Percentiles rank a stretch among this genome's conserved stretches.
Evolutionary conservation across 2,113 vertebrate genomes (phyloP).

Genomic region (Podocnemis expansa): DNA sequence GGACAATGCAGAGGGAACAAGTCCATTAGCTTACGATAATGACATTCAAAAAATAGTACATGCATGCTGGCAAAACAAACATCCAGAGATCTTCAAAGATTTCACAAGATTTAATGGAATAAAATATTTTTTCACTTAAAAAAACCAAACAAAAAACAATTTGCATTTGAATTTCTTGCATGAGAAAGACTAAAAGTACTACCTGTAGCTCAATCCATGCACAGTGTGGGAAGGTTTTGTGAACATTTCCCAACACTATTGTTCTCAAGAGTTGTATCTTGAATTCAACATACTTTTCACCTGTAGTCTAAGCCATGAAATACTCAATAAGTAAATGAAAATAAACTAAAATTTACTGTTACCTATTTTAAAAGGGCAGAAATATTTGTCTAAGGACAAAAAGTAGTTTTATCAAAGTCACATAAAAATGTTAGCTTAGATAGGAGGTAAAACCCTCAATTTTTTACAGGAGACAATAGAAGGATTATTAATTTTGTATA

Average conservation of each 20-base stretch:
- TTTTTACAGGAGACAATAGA: not conserved
- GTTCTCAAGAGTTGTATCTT: not conserved
- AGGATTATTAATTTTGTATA: not conserved
- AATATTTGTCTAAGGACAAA: not conserved
- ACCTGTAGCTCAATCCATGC: accelerated
- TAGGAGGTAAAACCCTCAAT: not conserved
- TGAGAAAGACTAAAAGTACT: not conserved
- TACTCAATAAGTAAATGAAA: constrained; percentile 11
- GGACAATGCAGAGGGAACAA: not conserved
- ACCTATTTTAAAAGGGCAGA: accelerated
- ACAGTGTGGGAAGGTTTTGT: accelerated
- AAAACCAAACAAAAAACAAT: not conserved
- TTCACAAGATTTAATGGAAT: accelerated
- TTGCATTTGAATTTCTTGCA: accelerated
- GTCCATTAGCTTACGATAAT: not conserved
- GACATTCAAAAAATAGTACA: not conserved
- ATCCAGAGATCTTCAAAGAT: not conserved
- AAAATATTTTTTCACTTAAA: not conserved
- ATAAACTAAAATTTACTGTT: not conserved
- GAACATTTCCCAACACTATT: accelerated
- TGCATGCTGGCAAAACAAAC: not conserved
- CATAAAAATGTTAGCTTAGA: not conserved
- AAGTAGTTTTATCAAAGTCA: not conserved
- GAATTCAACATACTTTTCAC: accelerated
- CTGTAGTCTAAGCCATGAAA: not conserved